phyloP scores from a whole-genome alignment of 2,888 invertebrate genomes.

The Raillietiella orientalis region DNA sequence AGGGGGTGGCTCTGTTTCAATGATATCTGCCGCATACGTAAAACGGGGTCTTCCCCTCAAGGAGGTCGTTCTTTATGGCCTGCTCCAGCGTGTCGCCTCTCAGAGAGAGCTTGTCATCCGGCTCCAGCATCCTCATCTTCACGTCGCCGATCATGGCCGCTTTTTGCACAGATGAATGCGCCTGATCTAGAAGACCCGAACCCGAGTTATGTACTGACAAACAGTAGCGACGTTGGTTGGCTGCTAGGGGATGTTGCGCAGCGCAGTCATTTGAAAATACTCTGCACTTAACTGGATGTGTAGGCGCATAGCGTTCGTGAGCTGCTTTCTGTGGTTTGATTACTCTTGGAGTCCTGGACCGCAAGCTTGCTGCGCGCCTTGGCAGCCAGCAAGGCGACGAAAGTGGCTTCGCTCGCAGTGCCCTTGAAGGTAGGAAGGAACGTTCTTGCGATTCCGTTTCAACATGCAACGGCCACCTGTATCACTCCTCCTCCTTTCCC shows the following conservation, averaged over 20 bases:
- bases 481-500: constrained; percentile 67
- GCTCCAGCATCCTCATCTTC: constrained; percentile 64
- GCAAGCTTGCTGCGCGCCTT: constrained; percentile 29
- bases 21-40: constrained; percentile 34
- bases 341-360: no score
- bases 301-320: no score
- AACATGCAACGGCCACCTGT: constrained; percentile 20
- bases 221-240: neutral
- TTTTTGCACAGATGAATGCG: constrained; percentile 85
- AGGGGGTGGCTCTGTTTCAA: neutral
- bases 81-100: constrained; percentile 40
- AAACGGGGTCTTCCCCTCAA: constrained; percentile 57
- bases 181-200: no score
- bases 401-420: constrained; percentile 62
- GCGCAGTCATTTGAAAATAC: no score
- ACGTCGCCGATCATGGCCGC: constrained; percentile 78
- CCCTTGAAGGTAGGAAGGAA: constrained; percentile 21
- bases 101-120: constrained; percentile 51
- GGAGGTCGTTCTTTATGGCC: constrained; percentile 43
- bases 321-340: no score
- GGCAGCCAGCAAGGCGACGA: constrained; percentile 45
- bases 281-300: no score
- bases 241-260: no score
- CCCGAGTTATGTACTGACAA: neutral
- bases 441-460: constrained; percentile 6